phyloP scores from a whole-genome alignment of 2,113 vertebrate genomes.

The Plecturocebus donacophilus region DNA sequence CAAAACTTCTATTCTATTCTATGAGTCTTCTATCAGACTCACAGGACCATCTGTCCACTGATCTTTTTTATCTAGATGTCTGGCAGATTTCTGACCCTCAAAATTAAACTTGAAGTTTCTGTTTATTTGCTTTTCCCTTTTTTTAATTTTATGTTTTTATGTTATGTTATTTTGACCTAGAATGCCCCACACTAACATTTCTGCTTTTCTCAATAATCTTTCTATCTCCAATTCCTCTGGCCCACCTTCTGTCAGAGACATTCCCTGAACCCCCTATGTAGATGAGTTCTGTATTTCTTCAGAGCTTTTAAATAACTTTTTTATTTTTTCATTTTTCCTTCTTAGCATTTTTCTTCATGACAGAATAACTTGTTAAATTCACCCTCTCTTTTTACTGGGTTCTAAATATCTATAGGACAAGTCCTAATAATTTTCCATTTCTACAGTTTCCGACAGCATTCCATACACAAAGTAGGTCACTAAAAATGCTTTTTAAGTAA shows the following conservation, averaged over 20 bases:
- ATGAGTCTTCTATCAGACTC: not conserved
- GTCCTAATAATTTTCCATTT: constrained; percentile 12
- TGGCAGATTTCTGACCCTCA: not conserved
- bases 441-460: not conserved
- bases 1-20: rapidly evolving
- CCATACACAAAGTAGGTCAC: not conserved
- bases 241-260: not conserved
- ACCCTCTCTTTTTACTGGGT: not conserved
- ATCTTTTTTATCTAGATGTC: not conserved
- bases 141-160: not conserved
- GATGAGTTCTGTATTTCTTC: not conserved
- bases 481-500: not conserved
- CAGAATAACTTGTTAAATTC: not conserved
- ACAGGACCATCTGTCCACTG: not conserved
- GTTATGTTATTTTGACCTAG: not conserved
- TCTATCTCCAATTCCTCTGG: not conserved
- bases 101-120: not conserved
- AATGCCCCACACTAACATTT: not conserved
- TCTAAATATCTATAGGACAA: not conserved
- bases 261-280: not conserved
- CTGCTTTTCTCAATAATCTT: not conserved
- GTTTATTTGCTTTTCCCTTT: not conserved
- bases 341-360: not conserved
- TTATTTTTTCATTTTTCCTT: not conserved
- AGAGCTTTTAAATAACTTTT: not conserved